phyloP scores from a whole-genome alignment of 2,113 vertebrate genomes.

The Ciconia maguari region DNA sequence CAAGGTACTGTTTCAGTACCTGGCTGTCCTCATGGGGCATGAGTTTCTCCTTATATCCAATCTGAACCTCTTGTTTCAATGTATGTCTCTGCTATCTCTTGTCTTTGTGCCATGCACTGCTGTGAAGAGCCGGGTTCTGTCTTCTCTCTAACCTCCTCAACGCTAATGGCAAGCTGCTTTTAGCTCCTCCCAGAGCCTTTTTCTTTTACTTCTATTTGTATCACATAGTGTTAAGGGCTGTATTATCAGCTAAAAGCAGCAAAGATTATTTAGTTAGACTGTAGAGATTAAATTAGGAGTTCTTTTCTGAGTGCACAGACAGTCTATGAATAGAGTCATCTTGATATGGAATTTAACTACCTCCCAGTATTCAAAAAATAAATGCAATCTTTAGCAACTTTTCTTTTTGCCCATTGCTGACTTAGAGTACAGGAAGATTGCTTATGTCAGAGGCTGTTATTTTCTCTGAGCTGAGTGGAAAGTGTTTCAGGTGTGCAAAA shows the following conservation, averaged over 20 bases:
- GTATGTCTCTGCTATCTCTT: neutral
- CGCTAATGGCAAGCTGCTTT: neutral
- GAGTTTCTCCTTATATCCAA: neutral
- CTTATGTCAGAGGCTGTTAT: neutral
- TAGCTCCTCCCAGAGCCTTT: neutral
- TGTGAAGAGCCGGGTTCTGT: neutral
- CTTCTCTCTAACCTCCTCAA: neutral
- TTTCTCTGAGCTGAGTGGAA: neutral
- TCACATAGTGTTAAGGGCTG: neutral
- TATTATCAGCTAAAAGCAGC: neutral
- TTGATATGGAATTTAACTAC: neutral
- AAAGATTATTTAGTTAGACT: neutral
- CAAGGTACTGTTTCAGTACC: neutral
- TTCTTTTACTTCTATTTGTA: neutral
- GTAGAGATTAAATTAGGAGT: neutral
- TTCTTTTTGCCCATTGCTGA: neutral
- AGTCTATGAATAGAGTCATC: neutral
- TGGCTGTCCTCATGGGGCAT: neutral
- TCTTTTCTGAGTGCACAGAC: neutral
- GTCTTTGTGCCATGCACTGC: neutral
- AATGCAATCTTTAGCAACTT: neutral
- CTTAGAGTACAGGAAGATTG: neutral
- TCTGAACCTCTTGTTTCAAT: neutral
- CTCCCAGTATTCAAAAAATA: neutral
- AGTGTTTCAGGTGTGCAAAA: neutral